phyloP scores from a whole-genome alignment of 2,113 vertebrate species.

The Charadrius vociferus region DNA sequence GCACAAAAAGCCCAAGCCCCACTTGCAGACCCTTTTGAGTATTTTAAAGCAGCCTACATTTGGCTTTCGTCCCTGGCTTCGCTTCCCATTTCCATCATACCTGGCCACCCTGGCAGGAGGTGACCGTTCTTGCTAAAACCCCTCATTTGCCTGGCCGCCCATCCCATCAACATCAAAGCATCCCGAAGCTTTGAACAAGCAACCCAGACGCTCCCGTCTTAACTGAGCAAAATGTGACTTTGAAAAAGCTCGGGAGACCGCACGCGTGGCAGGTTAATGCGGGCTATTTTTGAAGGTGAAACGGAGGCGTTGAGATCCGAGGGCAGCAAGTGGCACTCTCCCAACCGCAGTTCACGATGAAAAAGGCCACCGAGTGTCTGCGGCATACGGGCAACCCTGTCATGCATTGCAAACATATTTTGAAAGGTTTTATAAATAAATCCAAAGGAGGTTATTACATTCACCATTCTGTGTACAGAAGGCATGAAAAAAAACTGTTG shows the following conservation, averaged over 20 bases:
- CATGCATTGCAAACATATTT: background rate
- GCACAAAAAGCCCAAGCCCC: background rate
- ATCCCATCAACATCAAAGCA: background rate
- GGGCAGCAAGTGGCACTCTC: background rate
- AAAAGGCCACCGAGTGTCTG: background rate
- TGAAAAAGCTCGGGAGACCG: background rate
- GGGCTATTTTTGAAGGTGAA: background rate
- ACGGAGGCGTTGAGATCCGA: background rate
- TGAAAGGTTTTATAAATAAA: slow-evolving; percentile 38
- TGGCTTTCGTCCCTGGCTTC: background rate
- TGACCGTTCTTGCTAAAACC: background rate
- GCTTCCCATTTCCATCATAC: background rate
- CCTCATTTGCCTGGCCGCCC: background rate
- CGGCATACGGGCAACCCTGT: background rate
- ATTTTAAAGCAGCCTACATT: background rate
- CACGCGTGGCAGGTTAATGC: fast-evolving
- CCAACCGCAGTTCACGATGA: background rate
- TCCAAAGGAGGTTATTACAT: slow-evolving; percentile 42
- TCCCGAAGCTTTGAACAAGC: background rate
- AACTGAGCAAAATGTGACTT: background rate
- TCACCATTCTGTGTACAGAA: slow-evolving; percentile 27
- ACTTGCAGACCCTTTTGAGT: background rate
- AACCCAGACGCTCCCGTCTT: background rate
- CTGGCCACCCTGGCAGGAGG: background rate
- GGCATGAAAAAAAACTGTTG: slow-evolving; percentile 39